Evolutionary conservation across 2,797 vertebrate species (phyloP).

Genomic region (Notolabrus celidotus): DNA sequence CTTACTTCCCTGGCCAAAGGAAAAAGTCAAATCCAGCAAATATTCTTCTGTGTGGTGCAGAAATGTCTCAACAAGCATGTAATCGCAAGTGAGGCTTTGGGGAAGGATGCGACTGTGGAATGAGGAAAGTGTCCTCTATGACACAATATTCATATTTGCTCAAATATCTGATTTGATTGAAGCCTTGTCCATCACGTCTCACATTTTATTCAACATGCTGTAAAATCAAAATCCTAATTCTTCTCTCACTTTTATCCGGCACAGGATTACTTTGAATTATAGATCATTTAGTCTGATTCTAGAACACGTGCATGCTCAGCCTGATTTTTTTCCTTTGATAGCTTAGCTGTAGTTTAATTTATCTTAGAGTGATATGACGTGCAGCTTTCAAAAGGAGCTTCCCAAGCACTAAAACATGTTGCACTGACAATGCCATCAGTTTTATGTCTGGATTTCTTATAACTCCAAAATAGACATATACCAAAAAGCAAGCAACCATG

Average conservation of each 20-base stretch:
- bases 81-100: not conserved
- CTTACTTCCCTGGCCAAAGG: not conserved
- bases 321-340: no score
- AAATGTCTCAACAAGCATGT: not conserved
- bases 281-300: not conserved
- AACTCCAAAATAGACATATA: no score
- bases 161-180: not conserved
- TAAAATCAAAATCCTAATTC: not conserved
- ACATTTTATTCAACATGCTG: not conserved
- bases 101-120: not conserved
- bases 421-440: no score
- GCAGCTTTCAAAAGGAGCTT: no score
- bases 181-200: not conserved
- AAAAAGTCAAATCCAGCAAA: constrained; percentile 17
- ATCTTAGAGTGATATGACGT: no score
- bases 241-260: not conserved
- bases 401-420: no score
- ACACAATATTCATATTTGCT: not conserved
- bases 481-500: no score
- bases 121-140: not conserved
- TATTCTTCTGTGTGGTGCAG: not conserved
- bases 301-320: not conserved
- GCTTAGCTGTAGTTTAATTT: no score
- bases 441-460: no score
- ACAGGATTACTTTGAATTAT: not conserved